Conservation (phyloP, 2,797 vertebrate species). For the Girardinus metallicus region DNA sequence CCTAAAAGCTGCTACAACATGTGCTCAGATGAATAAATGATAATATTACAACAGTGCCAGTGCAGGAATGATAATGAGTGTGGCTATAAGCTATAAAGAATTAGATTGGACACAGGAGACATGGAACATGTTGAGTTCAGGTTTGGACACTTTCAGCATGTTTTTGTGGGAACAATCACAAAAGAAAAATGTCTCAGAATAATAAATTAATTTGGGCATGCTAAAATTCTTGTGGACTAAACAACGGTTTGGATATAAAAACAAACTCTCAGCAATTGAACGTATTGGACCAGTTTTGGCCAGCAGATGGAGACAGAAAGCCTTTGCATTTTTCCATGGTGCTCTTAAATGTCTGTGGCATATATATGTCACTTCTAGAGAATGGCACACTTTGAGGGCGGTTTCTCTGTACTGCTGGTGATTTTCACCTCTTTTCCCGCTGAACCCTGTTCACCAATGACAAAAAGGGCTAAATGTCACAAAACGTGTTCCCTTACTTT, state of each 20-base stretch:
- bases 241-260: slow-evolving; percentile 14
- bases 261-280: slow-evolving; percentile 16
- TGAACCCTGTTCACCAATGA: slow-evolving; percentile 57
- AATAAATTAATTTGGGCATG: slow-evolving; percentile 11
- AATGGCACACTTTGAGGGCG: slow-evolving; percentile 81
- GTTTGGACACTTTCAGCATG: neutral
- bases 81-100: slow-evolving; percentile 15
- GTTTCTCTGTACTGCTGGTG: slow-evolving; percentile 78
- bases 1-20: neutral
- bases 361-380: slow-evolving; percentile 63
- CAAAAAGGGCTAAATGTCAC: slow-evolving; percentile 2
- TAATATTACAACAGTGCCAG: slow-evolving; percentile 1
- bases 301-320: slow-evolving; percentile 65
- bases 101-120: neutral
- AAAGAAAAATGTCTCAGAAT: slow-evolving; percentile 17
- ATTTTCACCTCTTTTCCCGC: slow-evolving; percentile 81
- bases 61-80: neutral
- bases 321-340: slow-evolving; percentile 7
- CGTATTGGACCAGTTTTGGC: slow-evolving; percentile 25
- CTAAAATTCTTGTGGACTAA: slow-evolving; percentile 9
- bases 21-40: slow-evolving; percentile 18
- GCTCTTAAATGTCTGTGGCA: slow-evolving; percentile 20
- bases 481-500: neutral
- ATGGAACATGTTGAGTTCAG: neutral
- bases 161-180: slow-evolving; percentile 5